Evolutionary conservation across 2,888 invertebrate genomes (phyloP), one percentile per base, ranked within the genome.

Genomic region (Cerastoderma edule): DNA sequence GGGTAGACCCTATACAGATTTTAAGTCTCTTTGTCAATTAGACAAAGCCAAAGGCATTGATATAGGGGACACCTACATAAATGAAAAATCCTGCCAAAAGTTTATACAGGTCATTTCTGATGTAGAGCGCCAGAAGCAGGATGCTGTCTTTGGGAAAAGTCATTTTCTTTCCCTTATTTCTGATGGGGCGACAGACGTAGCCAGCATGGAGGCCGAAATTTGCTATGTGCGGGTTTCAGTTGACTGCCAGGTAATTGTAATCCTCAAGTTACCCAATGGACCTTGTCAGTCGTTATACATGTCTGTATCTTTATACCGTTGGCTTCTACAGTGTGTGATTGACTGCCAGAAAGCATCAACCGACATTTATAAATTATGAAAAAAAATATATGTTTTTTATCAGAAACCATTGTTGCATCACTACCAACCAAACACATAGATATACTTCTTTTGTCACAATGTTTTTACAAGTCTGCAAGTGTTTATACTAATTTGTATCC

Each of bases 171-270:
- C 66, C 19, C 16, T 66, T 32, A 66, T 66, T 10, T 66, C 66
- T n/a, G 68, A 68, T 68, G 68, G 68, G 8, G 24, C 68, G n/a
- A 68, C 68, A 57, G 68, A 60, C 24, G 22, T 6, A 8, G 8
- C 68, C 1, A 46, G 46, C 1, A 68, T 39, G 46, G 68, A 68
- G 32, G 68, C 60, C n/a, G 68, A 68, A 22, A 30, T 27, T 22
- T 10, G 56, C 8, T n/a, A 35, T 19, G 24, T 68, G 27, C 44
- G 57, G 19, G 22, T 27, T 30, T 27, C 46, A 28, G 60, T 27
- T n/a, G 19, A 2, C n/a, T 24, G 68, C 48, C 35, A 68, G 68
- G 68, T 68, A 16, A 46, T 24, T 65, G 24, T n/a, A n/a, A n/a
- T n/a, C n/a, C n/a, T n/a, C 8, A 8, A 53, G 8, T n/a, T n/a